These are phyloP conservation scores for Bactericera cockerelli DNA, from an alignment of 1,140 invertebrate genomes.

Conservation along the genomic window DNA sequence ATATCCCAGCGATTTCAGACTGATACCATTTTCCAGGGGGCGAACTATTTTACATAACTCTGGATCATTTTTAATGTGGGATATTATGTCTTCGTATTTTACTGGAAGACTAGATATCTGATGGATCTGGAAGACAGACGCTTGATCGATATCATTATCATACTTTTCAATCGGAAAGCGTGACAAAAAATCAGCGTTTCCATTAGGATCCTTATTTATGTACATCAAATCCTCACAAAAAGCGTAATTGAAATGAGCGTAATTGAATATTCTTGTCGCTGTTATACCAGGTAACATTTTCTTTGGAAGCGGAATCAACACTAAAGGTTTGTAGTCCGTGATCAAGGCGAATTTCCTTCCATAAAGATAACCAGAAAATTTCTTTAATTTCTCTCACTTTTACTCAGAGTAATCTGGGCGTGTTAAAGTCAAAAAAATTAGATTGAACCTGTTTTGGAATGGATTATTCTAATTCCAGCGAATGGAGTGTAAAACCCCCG, in stretches of 20 bases:
- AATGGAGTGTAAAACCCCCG: too few species aligned
- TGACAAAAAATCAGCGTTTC: too few species aligned
- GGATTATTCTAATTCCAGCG: too few species aligned
- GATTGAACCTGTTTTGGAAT: too few species aligned
- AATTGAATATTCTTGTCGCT: constrained; percentile 26
- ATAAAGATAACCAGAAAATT: constrained; percentile 33
- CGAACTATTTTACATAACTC: background rate
- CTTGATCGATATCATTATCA: background rate
- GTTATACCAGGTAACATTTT: constrained; percentile 24
- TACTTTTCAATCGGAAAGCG: constrained; percentile 3
- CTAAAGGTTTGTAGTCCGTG: constrained; percentile 35
- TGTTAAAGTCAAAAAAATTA: too few species aligned
- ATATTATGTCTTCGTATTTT: background rate
- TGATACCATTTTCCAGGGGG: background rate
- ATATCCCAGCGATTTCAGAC: background rate
- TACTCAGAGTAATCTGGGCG: background rate
- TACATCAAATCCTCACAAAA: constrained; percentile 28
- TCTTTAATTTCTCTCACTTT: constrained; percentile 29
- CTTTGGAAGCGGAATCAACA: constrained; percentile 29
- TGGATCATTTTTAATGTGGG: background rate
- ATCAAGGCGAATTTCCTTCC: constrained; percentile 30
- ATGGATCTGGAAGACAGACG: background rate
- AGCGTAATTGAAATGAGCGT: constrained; percentile 26
- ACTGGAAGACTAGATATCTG: background rate
- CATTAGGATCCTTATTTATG: constrained; percentile 21